Percentiles rank a stretch among this genome's conserved stretches.
These are phyloP conservation scores for Drosophila suboccidentalis DNA, from an alignment of 2,888 invertebrate species.

Conservation along the genomic window DNA sequence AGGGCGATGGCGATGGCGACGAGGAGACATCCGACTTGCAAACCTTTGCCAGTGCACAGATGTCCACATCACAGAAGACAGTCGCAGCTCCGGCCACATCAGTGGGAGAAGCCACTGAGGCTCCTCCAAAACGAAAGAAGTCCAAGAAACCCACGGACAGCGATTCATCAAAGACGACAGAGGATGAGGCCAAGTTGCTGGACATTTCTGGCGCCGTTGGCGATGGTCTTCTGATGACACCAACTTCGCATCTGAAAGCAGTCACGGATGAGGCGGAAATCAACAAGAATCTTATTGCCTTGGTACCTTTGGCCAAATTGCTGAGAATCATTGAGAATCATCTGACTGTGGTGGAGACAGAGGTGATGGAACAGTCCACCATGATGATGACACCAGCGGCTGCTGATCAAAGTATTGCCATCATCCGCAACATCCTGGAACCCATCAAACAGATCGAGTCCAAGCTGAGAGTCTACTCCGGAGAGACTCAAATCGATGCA, in stretches of 20 bases:
- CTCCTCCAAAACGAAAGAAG: conserved; percentile 83
- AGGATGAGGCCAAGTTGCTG: conserved; percentile 85
- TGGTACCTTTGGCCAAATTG: conserved; percentile 84
- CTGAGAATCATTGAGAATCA: conserved; percentile 87
- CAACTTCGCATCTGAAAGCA: conserved; percentile 69
- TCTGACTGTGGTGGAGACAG: conserved; percentile 88
- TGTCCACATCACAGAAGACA: conserved; percentile 82
- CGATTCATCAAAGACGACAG: conserved; percentile 85
- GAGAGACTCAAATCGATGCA: conserved; percentile 84
- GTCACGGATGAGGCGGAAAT: conserved; percentile 86
- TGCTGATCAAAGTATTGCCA: conserved; percentile 89
- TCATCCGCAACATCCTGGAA: conserved; percentile 88
- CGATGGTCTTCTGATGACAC: conserved; percentile 85
- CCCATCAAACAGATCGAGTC: conserved; percentile 89
- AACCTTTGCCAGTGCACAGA: conserved; percentile 89
- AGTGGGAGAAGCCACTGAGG: conserved; percentile 52
- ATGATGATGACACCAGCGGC: conserved; percentile 89
- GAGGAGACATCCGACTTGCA: conserved; percentile 89
- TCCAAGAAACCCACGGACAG: conserved; percentile 84
- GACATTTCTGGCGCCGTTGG: conserved; percentile 88
- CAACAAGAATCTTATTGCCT: conserved; percentile 85
- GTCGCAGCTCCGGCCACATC: conserved; percentile 52
- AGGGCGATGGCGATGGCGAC: conserved; percentile 82
- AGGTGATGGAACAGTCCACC: conserved; percentile 89
- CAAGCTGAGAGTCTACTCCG: conserved; percentile 87